These are phyloP conservation scores for Procambarus virginalis DNA, from an alignment of 1,140 invertebrate species.

Conservation along the genomic window DNA sequence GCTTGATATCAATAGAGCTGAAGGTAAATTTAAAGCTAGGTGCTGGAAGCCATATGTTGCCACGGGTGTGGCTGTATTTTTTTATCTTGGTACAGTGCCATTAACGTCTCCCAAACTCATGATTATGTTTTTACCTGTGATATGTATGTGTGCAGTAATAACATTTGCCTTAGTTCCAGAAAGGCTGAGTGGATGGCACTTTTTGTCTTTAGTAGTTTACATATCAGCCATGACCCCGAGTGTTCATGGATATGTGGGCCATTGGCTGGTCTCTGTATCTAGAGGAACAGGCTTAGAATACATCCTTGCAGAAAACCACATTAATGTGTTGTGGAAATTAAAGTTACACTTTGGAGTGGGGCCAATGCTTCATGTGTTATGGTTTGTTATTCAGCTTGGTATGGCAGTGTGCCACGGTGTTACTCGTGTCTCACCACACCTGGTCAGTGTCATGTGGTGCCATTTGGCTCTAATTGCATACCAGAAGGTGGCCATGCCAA, in stretches of 20 bases:
- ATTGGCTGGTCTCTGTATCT: neutral
- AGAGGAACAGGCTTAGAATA: neutral
- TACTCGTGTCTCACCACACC: conserved; percentile 14
- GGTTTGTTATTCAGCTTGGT: conserved; percentile 15
- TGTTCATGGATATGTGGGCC: neutral
- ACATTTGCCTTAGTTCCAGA: conserved; percentile 39
- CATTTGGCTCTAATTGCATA: conserved; percentile 36
- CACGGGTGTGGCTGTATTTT: conserved; percentile 14
- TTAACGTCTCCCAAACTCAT: conserved; percentile 36
- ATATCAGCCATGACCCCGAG: conserved; percentile 28
- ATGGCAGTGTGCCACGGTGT: neutral
- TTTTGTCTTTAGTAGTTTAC: conserved; percentile 45
- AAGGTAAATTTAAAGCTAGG: conserved; percentile 40
- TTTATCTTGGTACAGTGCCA: conserved; percentile 47
- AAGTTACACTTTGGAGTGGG: conserved; percentile 40
- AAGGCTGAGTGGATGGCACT: conserved; percentile 20
- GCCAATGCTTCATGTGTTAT: conserved; percentile 39
- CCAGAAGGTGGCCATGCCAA: conserved; percentile 1
- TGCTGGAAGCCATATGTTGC: conserved; percentile 50
- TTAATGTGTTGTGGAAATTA: conserved; percentile 17
- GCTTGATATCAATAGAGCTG: conserved; percentile 28
- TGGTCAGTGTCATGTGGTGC: conserved; percentile 37
- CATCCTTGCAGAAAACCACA: neutral
- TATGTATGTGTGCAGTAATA: conserved; percentile 13
- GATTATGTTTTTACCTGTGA: conserved; percentile 37